Conservation (phyloP, 2,797 vertebrate genomes). For the Momotus momota region DNA sequence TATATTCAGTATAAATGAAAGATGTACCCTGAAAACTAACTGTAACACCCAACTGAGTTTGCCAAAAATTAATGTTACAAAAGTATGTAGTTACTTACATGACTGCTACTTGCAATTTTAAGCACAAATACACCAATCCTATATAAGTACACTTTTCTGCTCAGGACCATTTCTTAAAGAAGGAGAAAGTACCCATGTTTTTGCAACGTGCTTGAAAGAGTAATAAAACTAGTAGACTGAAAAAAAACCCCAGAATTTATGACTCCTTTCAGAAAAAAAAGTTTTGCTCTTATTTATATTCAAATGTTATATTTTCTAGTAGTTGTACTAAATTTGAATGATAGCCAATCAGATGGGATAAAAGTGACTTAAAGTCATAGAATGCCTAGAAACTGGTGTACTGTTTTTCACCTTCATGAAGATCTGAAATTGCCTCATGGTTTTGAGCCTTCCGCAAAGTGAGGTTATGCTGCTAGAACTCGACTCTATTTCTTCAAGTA, state of each 20-base stretch:
- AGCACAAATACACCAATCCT: not conserved
- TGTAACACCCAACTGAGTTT: not conserved
- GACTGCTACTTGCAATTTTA: not conserved
- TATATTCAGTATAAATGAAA: not conserved
- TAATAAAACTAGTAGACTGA: not conserved
- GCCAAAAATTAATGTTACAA: not conserved
- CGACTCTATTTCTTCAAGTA: not conserved
- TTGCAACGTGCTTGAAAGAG: not conserved
- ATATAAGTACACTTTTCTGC: not conserved
- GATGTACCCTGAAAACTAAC: not conserved
- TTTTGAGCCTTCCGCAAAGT: not conserved
- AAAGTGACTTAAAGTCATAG: not conserved
- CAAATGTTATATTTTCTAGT: not conserved
- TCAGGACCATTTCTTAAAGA: not conserved
- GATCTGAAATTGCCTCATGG: not conserved
- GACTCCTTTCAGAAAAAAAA: not conserved
- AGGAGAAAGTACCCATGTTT: not conserved
- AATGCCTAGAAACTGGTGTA: not conserved
- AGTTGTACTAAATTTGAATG: not conserved
- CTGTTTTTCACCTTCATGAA: not conserved
- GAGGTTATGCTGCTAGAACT: not conserved
- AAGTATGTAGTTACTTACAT: not conserved
- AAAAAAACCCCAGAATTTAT: not conserved
- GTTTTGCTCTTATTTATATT: not conserved
- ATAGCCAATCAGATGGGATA: not conserved